Base-by-base conservation (phyloP, 1,140 invertebrate species). In the Aphaenogaster rudis region DNA sequence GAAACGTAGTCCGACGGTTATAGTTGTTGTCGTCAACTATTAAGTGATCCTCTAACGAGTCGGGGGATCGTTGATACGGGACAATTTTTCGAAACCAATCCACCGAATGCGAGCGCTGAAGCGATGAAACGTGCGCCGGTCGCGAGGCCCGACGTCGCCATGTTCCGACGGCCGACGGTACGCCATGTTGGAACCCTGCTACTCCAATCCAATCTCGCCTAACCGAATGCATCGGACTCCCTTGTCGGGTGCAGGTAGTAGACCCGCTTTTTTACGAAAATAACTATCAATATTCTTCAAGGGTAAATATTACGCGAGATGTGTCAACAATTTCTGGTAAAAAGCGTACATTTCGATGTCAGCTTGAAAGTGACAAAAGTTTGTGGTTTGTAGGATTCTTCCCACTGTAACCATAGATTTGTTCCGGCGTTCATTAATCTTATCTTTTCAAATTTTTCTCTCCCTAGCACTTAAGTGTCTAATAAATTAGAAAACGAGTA, bases 111-210 rank as follows among this genome's bases (percentile, higher is more conserved):
- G 90, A 91, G 36, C 33, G 64, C 48, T 86, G 80, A 81, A 90
- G 88, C 91, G 91, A 90, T 64, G 39, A 71, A 72, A 61, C 36
- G 67, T 74, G 72, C 86, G 78, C 90, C 86, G 80, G 86, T 77
- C 90, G 85, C 89, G 90, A 87, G 69, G 79, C 79, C 54, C 86
- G 86, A 86, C 77, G 91, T 89, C 90, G 92, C 91, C 93, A 93
- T 93, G 89, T 93, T 94, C 93, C 94, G 93, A 94, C 93, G 93
- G 93, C 93, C 94, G 93, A 91, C 94, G 93, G 89, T 87, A 80
- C 92, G 84, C 88, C 88, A 90, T 87, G 77, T 87, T 92, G 86
- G 45, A 45, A 67, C 15, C 39, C 42, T 33, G 8, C 45, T 59
- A 57, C 52, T 64, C 69, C 86, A 45, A 54, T 57, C 13, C 17